phyloP scores from a whole-genome alignment of 2,888 invertebrate species.

The Bombylius major region DNA sequence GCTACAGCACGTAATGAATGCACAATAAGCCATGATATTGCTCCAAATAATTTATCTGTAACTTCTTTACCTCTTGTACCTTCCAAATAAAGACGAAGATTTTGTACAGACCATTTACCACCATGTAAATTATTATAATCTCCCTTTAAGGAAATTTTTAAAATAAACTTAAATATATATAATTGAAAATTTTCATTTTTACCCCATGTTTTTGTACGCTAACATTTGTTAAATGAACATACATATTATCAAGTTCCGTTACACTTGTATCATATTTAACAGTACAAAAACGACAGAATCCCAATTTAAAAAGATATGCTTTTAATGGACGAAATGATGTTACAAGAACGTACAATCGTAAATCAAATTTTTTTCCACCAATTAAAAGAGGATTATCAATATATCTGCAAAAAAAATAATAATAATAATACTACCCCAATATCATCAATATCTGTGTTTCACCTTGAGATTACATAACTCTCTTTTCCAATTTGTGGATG shows the following conservation, averaged over 20 bases:
- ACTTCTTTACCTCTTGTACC: conserved; percentile 80
- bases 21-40: conserved; percentile 80
- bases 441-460: not conserved
- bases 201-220: conserved; percentile 96
- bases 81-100: conserved; percentile 78
- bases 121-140: conserved; percentile 91
- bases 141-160: conserved; percentile 41
- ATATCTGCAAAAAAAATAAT: conserved; percentile 44
- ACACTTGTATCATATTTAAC: conserved; percentile 87
- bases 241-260: conserved; percentile 81
- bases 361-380: conserved; percentile 92
- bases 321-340: conserved; percentile 88
- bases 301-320: conserved; percentile 81
- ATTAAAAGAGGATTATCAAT: conserved; percentile 90
- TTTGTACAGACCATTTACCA: conserved; percentile 88
- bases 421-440: not conserved
- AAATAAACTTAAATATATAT: not conserved
- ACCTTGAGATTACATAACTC: conserved; percentile 90
- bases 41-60: conserved; percentile 77
- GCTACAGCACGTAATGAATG: conserved; percentile 88
- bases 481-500: conserved; percentile 77
- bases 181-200: conserved; percentile 21
- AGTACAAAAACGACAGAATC: conserved; percentile 93
- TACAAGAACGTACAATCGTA: conserved; percentile 81
- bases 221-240: conserved; percentile 90